phyloP scores from a whole-genome alignment of 2,113 vertebrate genomes.

The Zosterops borbonicus region DNA sequence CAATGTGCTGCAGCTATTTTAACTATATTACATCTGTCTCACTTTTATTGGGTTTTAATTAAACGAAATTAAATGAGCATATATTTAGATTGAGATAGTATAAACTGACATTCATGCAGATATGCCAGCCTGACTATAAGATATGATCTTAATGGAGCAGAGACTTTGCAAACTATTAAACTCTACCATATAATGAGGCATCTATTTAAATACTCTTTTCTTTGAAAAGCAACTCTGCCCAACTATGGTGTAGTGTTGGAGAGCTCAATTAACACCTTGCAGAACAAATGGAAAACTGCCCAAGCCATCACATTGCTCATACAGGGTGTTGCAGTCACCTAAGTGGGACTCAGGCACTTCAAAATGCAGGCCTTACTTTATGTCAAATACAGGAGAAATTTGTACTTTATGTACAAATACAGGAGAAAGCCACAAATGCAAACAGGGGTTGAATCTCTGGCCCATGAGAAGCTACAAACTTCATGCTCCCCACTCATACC shows the following conservation, averaged over 20 bases:
- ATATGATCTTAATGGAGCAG: conserved; percentile 60
- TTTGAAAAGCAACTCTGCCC: conserved; percentile 27
- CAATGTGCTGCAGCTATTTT: conserved; percentile 61
- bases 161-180: conserved; percentile 63
- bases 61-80: conserved; percentile 69
- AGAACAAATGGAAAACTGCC: background rate
- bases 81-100: conserved; percentile 65
- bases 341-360: background rate
- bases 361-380: background rate
- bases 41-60: conserved; percentile 79
- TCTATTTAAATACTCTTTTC: conserved; percentile 50
- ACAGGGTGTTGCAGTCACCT: background rate
- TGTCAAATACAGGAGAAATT: background rate
- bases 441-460: background rate
- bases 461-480: background rate
- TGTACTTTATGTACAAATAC: too few species aligned
- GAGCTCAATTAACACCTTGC: conserved; percentile 9
- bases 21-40: conserved; percentile 73
- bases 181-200: conserved; percentile 53
- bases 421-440: background rate
- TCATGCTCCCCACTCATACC: background rate
- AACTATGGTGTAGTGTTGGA: background rate
- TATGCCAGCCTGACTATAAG: conserved; percentile 37
- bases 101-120: conserved; percentile 54
- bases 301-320: background rate